Evolutionary conservation across 2,797 vertebrate genomes (phyloP).

Genomic region (Lemur catta): DNA sequence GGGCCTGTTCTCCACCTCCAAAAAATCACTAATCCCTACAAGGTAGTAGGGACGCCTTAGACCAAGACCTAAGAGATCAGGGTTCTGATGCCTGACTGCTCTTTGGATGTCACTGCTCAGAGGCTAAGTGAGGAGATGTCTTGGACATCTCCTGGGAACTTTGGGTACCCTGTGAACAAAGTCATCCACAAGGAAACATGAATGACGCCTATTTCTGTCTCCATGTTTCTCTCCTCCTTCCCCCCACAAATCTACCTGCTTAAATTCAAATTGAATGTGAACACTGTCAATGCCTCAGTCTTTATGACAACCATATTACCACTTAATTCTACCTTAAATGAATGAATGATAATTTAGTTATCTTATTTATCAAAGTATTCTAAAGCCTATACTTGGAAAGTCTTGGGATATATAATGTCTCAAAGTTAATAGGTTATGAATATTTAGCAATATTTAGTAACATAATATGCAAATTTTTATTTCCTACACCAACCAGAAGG

Average conservation of each 20-base stretch:
- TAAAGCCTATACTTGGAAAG: conserved; percentile 15
- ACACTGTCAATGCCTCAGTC: not conserved
- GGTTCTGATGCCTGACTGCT: not conserved
- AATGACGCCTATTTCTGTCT: not conserved
- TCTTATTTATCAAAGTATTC: not conserved
- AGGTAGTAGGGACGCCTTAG: not conserved
- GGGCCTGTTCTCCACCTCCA: not conserved
- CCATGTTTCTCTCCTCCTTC: not conserved
- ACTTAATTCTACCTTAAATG: not conserved
- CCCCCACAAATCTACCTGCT: not conserved
- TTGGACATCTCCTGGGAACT: not conserved
- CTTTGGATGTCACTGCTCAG: not conserved
- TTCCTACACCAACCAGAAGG: not conserved
- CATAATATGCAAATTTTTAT: not conserved
- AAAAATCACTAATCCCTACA: not conserved
- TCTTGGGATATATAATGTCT: not conserved
- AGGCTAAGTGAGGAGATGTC: not conserved
- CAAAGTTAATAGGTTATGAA: not conserved
- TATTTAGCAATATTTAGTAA: conserved; percentile 30
- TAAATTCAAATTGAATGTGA: not conserved
- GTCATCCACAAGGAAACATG: not conserved
- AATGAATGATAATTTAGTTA: not conserved
- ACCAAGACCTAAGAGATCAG: not conserved
- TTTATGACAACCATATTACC: not conserved
- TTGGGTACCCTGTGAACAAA: not conserved